Percentiles rank a stretch among this genome's conserved stretches.
Evolutionary conservation across 2,888 invertebrate genomes (phyloP).

Genomic region (Acronicta alni): DNA sequence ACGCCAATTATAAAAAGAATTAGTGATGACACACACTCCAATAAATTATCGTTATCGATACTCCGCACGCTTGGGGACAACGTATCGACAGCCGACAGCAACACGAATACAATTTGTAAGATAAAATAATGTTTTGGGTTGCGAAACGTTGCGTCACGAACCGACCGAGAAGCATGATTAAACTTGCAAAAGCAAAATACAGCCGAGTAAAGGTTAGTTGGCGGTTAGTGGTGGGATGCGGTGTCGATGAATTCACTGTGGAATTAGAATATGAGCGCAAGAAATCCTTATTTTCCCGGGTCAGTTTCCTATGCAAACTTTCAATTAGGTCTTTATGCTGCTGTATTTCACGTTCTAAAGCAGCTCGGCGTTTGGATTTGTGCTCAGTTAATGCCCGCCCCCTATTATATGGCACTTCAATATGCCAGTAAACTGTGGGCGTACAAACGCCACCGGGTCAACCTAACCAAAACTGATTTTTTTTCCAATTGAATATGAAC

Average conservation of each 20-base stretch:
- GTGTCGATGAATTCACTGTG: slow-evolving; percentile 57
- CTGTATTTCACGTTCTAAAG: too few species aligned
- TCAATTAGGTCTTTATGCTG: background rate
- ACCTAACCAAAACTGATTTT: too few species aligned
- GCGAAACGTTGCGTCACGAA: slow-evolving; percentile 88
- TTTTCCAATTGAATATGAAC: too few species aligned
- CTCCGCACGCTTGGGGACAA: slow-evolving; percentile 56
- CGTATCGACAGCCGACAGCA: slow-evolving; percentile 72
- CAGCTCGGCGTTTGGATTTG: too few species aligned
- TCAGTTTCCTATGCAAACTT: background rate
- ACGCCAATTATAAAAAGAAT: slow-evolving; percentile 54
- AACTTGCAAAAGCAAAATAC: slow-evolving; percentile 89
- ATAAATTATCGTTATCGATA: slow-evolving; percentile 64
- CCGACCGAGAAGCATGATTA: slow-evolving; percentile 84
- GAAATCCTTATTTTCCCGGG: slow-evolving; percentile 9
- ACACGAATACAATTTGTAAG: slow-evolving; percentile 88
- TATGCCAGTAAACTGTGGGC: too few species aligned
- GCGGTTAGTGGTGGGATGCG: slow-evolving; percentile 62
- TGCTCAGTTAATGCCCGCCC: too few species aligned
- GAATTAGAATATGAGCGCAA: slow-evolving; percentile 22
- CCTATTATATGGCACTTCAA: too few species aligned
- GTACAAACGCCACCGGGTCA: too few species aligned
- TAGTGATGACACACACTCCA: slow-evolving; percentile 67
- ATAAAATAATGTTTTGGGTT: slow-evolving; percentile 88
- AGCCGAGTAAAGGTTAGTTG: slow-evolving; percentile 86